These are phyloP conservation scores for Trogon surrucura DNA, from an alignment of 2,113 vertebrate species.

Conservation along the genomic window DNA sequence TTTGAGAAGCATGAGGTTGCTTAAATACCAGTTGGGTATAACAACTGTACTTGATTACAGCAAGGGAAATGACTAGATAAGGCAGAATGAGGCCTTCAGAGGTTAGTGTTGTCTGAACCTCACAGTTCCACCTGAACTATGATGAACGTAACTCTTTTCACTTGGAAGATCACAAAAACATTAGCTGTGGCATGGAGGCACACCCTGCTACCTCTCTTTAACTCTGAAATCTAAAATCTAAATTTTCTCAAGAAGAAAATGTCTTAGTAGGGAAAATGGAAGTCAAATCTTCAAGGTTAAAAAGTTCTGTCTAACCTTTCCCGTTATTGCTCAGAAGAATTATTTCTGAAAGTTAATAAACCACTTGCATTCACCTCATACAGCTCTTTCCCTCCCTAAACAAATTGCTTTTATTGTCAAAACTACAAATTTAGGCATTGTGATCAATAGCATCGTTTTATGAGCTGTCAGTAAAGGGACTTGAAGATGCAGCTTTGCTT, in stretches of 20 bases:
- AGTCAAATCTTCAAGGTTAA: background rate
- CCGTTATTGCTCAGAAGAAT: background rate
- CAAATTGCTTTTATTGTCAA: slow-evolving; percentile 73
- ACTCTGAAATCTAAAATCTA: background rate
- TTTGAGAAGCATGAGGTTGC: background rate
- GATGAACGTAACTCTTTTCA: fast-evolving
- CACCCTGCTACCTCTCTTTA: background rate
- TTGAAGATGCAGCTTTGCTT: slow-evolving; percentile 35
- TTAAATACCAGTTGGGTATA: background rate
- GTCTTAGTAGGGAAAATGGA: background rate
- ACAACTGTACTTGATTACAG: background rate
- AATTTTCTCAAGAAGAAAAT: background rate
- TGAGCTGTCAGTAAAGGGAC: slow-evolving; percentile 41
- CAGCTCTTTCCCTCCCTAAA: slow-evolving; percentile 9
- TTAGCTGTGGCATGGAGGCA: background rate
- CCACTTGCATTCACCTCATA: background rate
- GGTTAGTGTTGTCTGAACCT: background rate
- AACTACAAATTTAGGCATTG: slow-evolving; percentile 59
- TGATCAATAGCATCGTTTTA: slow-evolving; percentile 65
- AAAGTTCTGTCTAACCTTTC: background rate
- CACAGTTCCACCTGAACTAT: background rate
- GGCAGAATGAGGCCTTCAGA: background rate
- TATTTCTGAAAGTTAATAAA: slow-evolving; percentile 48
- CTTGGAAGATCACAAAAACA: background rate
- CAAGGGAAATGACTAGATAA: background rate